Base-by-base conservation (phyloP, 64 coral and sea anemone species). In the Hydrozoanthus tunicans region DNA sequence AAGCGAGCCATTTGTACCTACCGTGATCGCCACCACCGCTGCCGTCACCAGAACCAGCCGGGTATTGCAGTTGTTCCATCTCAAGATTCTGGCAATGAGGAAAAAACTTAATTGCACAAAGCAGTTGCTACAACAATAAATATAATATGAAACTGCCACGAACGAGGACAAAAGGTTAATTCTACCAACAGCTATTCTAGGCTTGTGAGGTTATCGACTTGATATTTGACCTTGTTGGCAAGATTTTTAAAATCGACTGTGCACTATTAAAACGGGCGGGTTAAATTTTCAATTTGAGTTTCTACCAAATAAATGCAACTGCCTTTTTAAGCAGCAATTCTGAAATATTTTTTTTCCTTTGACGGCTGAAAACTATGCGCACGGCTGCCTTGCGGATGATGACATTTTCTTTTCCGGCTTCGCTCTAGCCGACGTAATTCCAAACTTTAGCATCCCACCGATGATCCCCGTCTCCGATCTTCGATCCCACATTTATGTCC, bases 351-450 rank as follows among this genome's bases (percentile, higher is more conserved):
- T 69, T 14, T 11, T 6, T 14, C 66, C 14, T n/a, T 68, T 68
- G 13, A 9, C 7, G 61, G 61, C 61, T 63, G 15, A 14, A 69
- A 69, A 17, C 6, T 69, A 69, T 69, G 66, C 66, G 66, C 24
- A 20, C 10, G 24, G 66, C 10, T 69, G 66, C 24, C 15, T 69
- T 69, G 66, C 66, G 66, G 66, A 69, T 69, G 66, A 69, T 69
- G 66, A 14, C 66, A 69, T 69, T 69, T 69, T 17, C 15, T 69
- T 69, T 69, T 69, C 66, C 66, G 66, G 66, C 66, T 69, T 69
- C 66, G 10, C 24, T 65, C 63, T 65, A 13, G 2, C 32, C 32
- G 32, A 43, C 7, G 63, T 13, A 65, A 65, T 65, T 7, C 10
- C 10, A 10, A 10, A 65, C 63, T 69, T 20, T 14, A 69, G 66